Conservation (phyloP, 53 echinoderm and acorn worm species). For the Holothuria scabra region DNA sequence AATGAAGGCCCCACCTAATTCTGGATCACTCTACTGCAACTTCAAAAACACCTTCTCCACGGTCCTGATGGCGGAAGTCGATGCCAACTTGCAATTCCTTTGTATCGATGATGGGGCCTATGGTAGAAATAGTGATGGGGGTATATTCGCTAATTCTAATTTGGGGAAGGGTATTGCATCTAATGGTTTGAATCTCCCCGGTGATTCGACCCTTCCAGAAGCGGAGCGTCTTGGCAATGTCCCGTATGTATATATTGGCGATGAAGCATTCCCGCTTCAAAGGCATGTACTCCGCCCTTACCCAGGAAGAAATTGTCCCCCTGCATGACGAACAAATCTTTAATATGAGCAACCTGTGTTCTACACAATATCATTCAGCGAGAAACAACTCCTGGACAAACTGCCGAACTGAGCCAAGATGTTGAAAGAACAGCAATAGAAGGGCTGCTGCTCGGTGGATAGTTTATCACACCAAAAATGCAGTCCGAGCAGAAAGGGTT, state of each 20-base stretch:
- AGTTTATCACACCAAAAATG: constrained; percentile 33
- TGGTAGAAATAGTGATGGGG: constrained; percentile 59
- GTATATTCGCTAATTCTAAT: constrained; percentile 36
- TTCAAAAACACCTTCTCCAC: constrained; percentile 62
- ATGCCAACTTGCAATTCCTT: constrained; percentile 58
- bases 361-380: constrained; percentile 3
- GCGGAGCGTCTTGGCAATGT: constrained; percentile 43
- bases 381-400: neutral
- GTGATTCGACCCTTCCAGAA: constrained; percentile 41
- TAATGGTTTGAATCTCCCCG: constrained; percentile 25
- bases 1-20: constrained; percentile 44
- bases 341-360: constrained; percentile 39
- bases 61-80: constrained; percentile 58
- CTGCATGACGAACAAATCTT: constrained; percentile 33
- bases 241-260: constrained; percentile 56
- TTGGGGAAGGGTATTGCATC: constrained; percentile 37
- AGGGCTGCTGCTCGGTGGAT: constrained; percentile 5
- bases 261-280: constrained; percentile 62
- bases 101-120: constrained; percentile 59
- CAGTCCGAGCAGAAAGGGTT: neutral
- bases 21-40: constrained; percentile 56
- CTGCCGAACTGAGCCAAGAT: neutral
- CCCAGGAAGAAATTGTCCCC: constrained; percentile 46
- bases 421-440: neutral
- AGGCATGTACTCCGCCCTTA: constrained; percentile 63